These are phyloP conservation scores for Myiopsitta monachus DNA, from an alignment of 2,113 vertebrate genomes.

Conservation along the genomic window DNA sequence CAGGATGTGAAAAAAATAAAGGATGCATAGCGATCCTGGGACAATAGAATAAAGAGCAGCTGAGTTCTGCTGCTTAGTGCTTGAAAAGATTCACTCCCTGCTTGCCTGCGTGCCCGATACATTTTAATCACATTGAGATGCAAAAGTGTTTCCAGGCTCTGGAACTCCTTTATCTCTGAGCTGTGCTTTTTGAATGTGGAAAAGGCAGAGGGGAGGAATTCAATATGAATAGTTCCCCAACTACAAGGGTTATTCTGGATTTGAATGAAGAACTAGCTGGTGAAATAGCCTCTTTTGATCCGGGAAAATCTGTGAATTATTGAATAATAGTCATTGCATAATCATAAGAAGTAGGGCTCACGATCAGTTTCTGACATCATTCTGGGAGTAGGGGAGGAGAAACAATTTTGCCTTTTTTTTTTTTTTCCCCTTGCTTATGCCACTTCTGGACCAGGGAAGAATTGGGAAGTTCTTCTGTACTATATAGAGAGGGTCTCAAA, in stretches of 20 bases:
- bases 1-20: neutral
- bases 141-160: neutral
- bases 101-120: neutral
- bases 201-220: neutral
- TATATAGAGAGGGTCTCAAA: neutral
- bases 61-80: neutral
- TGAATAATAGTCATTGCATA: neutral
- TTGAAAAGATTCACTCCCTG: neutral
- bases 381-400: neutral
- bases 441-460: neutral
- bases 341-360: neutral
- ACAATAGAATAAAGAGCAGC: neutral
- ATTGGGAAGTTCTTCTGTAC: neutral
- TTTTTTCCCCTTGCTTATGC: neutral
- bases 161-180: neutral
- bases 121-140: neutral
- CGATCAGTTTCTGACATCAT: neutral
- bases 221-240: neutral
- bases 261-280: neutral
- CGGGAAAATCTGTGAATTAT: neutral
- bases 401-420: fast-evolving
- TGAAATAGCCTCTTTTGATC: neutral
- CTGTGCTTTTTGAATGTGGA: neutral
- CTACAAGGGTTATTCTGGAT: neutral
- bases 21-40: neutral